Percentiles rank a stretch among this genome's conserved stretches.
Conservation (phyloP, 2,888 invertebrate species). For the Drosophila emarginata region DNA sequence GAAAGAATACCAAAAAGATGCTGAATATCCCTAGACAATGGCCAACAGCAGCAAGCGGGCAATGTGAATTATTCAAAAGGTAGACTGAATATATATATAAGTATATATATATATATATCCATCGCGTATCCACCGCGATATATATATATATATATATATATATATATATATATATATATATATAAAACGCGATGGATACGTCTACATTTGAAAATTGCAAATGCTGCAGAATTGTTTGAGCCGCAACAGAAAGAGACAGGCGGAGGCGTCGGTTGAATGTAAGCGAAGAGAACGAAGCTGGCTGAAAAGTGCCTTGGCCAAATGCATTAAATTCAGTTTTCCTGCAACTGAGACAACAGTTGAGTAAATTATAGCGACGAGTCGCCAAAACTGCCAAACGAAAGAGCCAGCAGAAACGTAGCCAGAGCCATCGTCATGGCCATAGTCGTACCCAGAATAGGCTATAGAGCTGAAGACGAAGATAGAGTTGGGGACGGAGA, state of each 20-base stretch:
- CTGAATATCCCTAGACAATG: slow-evolving; percentile 60
- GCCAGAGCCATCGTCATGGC: slow-evolving; percentile 5
- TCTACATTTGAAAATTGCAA: slow-evolving; percentile 59
- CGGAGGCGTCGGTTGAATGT: not conserved
- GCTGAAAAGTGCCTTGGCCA: slow-evolving; percentile 62
- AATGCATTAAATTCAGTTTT: slow-evolving; percentile 74
- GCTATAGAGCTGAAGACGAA: slow-evolving; percentile 16
- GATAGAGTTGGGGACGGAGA: slow-evolving; percentile 8
- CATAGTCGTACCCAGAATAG: slow-evolving; percentile 10
- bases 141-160: slow-evolving; percentile 11
- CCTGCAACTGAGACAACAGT: slow-evolving; percentile 74
- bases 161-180: not conserved
- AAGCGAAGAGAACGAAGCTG: not conserved
- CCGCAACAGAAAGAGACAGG: slow-evolving; percentile 17
- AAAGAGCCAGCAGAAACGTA: slow-evolving; percentile 12
- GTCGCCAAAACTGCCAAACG: slow-evolving; percentile 40
- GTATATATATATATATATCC: not conserved
- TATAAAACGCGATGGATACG: slow-evolving; percentile 66
- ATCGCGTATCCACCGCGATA: too few species aligned
- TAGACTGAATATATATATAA: slow-evolving; percentile 48
- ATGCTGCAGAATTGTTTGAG: slow-evolving; percentile 52
- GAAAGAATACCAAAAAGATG: slow-evolving; percentile 43
- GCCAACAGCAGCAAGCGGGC: slow-evolving; percentile 40
- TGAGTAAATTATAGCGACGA: slow-evolving; percentile 72
- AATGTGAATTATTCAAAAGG: slow-evolving; percentile 73